Percentiles rank a stretch among this genome's conserved stretches.
Evolutionary conservation across 1,140 invertebrate genomes (phyloP).

Genomic region (Neodiprion fabricii): DNA sequence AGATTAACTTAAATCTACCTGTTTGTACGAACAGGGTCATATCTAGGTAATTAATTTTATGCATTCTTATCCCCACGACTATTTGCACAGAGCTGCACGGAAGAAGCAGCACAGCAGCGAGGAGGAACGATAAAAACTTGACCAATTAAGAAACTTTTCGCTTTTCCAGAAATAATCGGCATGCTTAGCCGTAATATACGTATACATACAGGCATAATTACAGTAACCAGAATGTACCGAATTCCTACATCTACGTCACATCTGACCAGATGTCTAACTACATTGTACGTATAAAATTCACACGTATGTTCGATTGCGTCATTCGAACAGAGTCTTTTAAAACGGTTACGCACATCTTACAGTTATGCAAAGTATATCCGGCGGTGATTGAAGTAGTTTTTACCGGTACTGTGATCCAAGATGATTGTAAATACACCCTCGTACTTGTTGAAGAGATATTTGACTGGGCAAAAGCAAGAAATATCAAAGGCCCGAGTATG

Average conservation of each 20-base stretch:
- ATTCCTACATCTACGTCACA: too few relatives aligned
- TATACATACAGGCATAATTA: background rate
- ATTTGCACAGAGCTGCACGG: too few relatives aligned
- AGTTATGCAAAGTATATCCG: background rate
- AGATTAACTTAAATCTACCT: background rate
- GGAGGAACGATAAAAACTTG: background rate
- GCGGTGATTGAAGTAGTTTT: background rate
- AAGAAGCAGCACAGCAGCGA: too few relatives aligned
- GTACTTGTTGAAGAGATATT: too few relatives aligned
- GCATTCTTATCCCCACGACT: too few relatives aligned
- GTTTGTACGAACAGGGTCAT: too few relatives aligned
- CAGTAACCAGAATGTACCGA: background rate
- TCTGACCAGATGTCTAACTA: too few relatives aligned
- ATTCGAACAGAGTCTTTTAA: background rate
- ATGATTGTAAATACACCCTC: too few relatives aligned
- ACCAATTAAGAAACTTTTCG: constrained; percentile 1
- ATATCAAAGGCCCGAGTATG: too few relatives aligned
- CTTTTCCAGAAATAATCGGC: background rate
- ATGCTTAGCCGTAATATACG: background rate
- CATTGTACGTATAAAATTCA: too few relatives aligned
- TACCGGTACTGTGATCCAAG: background rate
- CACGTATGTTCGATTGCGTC: background rate
- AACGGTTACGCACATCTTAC: background rate
- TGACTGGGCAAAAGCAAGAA: too few relatives aligned
- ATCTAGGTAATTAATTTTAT: too few relatives aligned